Evolutionary conservation across 2,888 invertebrate species (phyloP).

Genomic region (Phaonia tiefii): DNA sequence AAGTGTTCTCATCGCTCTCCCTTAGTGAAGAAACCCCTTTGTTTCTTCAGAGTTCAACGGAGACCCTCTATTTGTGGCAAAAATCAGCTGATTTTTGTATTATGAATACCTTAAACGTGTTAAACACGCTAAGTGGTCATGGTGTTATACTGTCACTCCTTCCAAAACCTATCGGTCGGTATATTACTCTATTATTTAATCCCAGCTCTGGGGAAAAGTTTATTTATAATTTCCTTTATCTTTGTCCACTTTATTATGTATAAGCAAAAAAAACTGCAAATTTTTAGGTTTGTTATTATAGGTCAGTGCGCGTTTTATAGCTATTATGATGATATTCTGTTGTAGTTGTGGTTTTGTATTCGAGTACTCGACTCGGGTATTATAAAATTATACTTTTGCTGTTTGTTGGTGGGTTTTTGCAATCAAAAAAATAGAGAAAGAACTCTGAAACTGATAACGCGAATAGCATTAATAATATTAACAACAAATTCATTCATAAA

Average conservation of each 20-base stretch:
- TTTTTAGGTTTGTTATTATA: conserved; percentile 62
- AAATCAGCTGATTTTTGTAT: too few species aligned
- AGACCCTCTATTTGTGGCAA: too few species aligned
- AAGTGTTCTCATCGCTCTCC: too few species aligned
- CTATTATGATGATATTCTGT: conserved; percentile 37
- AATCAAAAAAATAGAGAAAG: neutral
- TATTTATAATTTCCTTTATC: conserved; percentile 31
- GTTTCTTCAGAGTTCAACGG: too few species aligned
- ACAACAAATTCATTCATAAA: conserved; percentile 64
- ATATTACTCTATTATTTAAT: too few species aligned
- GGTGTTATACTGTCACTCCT: too few species aligned
- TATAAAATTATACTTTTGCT: neutral
- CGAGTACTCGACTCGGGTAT: neutral
- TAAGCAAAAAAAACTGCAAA: neutral
- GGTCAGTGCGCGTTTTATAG: conserved; percentile 65
- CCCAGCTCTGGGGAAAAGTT: conserved; percentile 3
- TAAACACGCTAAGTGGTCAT: too few species aligned
- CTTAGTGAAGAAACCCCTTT: too few species aligned
- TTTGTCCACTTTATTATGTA: conserved; percentile 30
- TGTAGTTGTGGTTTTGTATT: conserved; percentile 17
- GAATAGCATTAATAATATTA: conserved; percentile 49
- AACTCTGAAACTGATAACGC: conserved; percentile 48
- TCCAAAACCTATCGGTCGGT: too few species aligned
- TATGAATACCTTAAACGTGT: too few species aligned
- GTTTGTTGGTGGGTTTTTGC: conserved; percentile 3